Conservation (phyloP, 2,888 invertebrate genomes). For the Galeruca laticollis region DNA sequence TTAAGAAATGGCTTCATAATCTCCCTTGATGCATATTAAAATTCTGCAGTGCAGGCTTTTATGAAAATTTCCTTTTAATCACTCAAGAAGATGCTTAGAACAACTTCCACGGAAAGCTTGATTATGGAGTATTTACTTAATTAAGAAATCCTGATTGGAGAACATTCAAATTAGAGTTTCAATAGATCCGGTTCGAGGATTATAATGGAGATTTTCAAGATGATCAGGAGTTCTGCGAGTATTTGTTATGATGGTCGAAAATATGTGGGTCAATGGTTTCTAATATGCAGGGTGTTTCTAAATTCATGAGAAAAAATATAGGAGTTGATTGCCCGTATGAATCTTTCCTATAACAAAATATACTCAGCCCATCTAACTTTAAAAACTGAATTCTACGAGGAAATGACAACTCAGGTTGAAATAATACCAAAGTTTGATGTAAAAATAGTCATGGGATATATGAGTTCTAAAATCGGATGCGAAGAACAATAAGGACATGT, state of each 20-base stretch:
- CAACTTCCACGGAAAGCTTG: slow-evolving; percentile 26
- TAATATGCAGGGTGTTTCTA: no score
- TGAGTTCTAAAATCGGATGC: no score
- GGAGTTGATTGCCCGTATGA: no score
- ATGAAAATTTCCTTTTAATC: slow-evolving; percentile 26
- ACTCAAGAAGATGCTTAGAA: slow-evolving; percentile 13
- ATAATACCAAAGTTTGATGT: no score
- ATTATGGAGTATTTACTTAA: slow-evolving; percentile 41
- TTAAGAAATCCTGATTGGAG: slow-evolving; percentile 35
- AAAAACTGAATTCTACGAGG: no score
- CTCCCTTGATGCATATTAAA: slow-evolving; percentile 22
- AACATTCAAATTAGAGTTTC: slow-evolving; percentile 33
- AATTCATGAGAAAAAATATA: no score
- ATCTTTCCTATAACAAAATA: no score
- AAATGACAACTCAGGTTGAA: no score
- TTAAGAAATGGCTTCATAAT: slow-evolving; percentile 20
- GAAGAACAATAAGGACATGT: no score
- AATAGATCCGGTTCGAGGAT: slow-evolving; percentile 21
- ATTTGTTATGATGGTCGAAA: slow-evolving; percentile 23
- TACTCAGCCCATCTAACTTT: no score
- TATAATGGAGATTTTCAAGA: slow-evolving; percentile 33
- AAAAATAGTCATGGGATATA: no score
- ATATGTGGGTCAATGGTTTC: no score
- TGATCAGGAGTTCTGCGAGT: slow-evolving; percentile 24
- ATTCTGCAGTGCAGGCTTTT: slow-evolving; percentile 15